Conservation (phyloP, 2,888 invertebrate species). For the Temnothorax unifasciatus region DNA sequence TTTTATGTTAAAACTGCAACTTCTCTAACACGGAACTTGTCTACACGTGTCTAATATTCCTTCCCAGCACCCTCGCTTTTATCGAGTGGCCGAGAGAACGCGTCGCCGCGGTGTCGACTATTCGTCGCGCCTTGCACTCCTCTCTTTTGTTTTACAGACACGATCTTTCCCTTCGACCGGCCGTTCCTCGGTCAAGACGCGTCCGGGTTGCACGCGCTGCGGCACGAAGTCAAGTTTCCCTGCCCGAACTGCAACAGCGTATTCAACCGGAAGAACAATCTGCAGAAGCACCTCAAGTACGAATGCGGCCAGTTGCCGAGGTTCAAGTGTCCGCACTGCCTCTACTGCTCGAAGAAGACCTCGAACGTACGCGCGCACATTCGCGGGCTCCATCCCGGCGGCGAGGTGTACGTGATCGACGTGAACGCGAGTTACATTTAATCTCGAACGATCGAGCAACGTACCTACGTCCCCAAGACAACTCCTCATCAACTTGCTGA, state of each 20-base stretch:
- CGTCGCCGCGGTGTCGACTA: not conserved
- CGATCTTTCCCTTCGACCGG: conserved; percentile 49
- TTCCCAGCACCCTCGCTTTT: not conserved
- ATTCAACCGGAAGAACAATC: conserved; percentile 81
- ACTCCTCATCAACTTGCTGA: not conserved
- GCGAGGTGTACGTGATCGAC: conserved; percentile 78
- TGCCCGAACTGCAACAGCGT: conserved; percentile 81
- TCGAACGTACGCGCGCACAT: conserved; percentile 79
- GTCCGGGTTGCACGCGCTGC: conserved; percentile 61
- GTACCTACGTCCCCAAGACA: not conserved
- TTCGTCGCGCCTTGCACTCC: conserved; percentile 27
- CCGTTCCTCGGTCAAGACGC: not conserved
- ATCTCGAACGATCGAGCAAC: not conserved
- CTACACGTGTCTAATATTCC: not conserved
- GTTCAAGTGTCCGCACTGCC: conserved; percentile 85
- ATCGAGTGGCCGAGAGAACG: not conserved
- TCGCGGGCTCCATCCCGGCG: conserved; percentile 75
- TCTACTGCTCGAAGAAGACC: conserved; percentile 77
- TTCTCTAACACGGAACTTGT: not conserved
- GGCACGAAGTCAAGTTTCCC: conserved; percentile 73
- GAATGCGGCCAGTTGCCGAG: conserved; percentile 85
- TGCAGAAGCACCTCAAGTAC: conserved; percentile 82
- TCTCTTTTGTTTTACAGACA: conserved; percentile 74
- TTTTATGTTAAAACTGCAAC: not conserved
- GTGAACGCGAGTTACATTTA: conserved; percentile 19